phyloP scores from a whole-genome alignment of 2,113 vertebrate species.

The Tetrao urogallus region DNA sequence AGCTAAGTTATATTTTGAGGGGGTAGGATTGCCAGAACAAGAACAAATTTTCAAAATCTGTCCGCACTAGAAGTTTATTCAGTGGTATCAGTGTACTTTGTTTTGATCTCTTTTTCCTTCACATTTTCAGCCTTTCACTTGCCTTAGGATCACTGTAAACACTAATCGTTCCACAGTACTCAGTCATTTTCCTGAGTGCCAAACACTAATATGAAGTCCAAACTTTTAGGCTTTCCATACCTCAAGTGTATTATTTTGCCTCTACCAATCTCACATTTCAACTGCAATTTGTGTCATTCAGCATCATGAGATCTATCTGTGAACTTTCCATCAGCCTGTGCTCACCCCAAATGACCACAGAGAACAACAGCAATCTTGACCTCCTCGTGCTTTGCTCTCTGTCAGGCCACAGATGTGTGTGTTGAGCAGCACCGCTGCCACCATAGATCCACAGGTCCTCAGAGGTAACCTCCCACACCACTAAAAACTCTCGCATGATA shows the following conservation, averaged over 20 bases:
- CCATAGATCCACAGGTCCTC: neutral
- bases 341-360: neutral
- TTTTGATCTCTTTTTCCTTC: neutral
- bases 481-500: neutral
- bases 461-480: neutral
- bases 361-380: neutral
- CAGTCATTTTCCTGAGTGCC: neutral
- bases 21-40: neutral
- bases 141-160: neutral
- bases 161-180: neutral
- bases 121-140: neutral
- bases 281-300: neutral
- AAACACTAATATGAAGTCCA: neutral
- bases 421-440: neutral
- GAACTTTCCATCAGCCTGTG: neutral
- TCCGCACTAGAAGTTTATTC: neutral
- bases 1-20: rapidly evolving
- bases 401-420: neutral
- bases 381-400: neutral
- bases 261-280: neutral
- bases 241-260: neutral
- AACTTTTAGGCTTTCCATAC: neutral
- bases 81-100: neutral
- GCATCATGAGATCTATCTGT: neutral
- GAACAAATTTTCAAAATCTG: neutral